phyloP scores from a whole-genome alignment of 2,113 vertebrate species.

The Pantherophis guttatus region DNA sequence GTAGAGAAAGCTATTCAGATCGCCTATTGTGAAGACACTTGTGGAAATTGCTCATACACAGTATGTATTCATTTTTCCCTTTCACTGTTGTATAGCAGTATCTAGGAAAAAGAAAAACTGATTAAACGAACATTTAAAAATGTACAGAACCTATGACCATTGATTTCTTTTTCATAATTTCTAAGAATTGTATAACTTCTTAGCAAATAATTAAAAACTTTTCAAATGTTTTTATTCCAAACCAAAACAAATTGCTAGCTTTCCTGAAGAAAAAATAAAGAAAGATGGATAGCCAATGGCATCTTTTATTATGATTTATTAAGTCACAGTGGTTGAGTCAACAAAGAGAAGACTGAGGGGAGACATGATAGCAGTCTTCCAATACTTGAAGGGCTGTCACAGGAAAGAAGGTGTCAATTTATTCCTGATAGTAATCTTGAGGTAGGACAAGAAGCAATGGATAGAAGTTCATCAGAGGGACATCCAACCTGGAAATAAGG shows the following conservation, averaged over 20 bases:
- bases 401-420: not conserved
- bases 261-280: not conserved
- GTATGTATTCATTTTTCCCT: conserved; percentile 63
- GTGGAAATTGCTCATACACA: conserved; percentile 81
- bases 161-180: not conserved
- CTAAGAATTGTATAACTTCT: not conserved
- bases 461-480: not conserved
- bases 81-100: not conserved
- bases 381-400: not conserved
- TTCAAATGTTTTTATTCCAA: not conserved
- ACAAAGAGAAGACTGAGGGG: not conserved
- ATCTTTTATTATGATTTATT: not conserved
- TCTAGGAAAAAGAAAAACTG: not conserved
- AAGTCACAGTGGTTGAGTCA: not conserved
- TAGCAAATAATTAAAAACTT: not conserved
- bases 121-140: not conserved
- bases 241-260: not conserved
- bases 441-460: not conserved
- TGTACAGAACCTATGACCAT: not conserved
- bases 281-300: not conserved
- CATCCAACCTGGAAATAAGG: not conserved
- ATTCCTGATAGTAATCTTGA: not conserved
- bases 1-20: conserved; percentile 84
- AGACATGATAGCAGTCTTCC: not conserved
- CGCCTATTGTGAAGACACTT: conserved; percentile 81